Evolutionary conservation across 2,113 vertebrate species (phyloP).

Genomic region (Phyllostomus discolor): DNA sequence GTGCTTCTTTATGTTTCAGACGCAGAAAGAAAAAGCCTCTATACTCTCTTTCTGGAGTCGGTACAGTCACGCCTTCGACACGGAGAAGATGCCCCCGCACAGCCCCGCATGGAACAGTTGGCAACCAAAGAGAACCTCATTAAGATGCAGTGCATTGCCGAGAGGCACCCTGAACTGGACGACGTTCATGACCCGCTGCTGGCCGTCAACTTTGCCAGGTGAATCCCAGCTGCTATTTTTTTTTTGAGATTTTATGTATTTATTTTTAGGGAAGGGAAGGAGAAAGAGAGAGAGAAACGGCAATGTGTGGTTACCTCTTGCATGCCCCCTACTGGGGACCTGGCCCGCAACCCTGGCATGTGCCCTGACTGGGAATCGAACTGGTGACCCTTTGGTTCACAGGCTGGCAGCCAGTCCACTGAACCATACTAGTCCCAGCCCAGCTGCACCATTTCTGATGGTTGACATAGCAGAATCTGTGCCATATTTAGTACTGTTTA

Average conservation of each 20-base stretch:
- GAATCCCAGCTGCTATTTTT: background rate
- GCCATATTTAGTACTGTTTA: background rate
- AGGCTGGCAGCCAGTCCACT: too few species aligned
- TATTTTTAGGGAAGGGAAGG: too few species aligned
- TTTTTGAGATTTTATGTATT: too few species aligned
- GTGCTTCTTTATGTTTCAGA: constrained; percentile 79
- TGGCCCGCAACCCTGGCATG: too few species aligned
- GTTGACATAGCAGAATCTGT: background rate
- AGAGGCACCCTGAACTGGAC: constrained; percentile 89
- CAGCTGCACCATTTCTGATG: background rate
- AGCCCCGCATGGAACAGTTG: constrained; percentile 85
- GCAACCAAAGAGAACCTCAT: constrained; percentile 89
- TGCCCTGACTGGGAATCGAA: too few species aligned
- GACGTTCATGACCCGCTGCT: constrained; percentile 92
- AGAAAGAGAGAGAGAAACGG: too few species aligned
- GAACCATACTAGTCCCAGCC: too few species aligned
- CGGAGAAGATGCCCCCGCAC: constrained; percentile 84
- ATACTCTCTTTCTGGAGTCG: constrained; percentile 92
- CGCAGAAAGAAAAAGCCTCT: constrained; percentile 94
- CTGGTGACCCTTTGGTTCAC: too few species aligned
- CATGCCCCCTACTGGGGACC: too few species aligned
- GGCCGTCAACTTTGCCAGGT: constrained; percentile 98
- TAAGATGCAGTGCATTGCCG: constrained; percentile 95
- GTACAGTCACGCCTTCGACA: constrained; percentile 92
- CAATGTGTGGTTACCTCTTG: too few species aligned